Evolutionary conservation across 2,888 invertebrate genomes (phyloP).

Genomic region (Yponomeuta plumbellus): DNA sequence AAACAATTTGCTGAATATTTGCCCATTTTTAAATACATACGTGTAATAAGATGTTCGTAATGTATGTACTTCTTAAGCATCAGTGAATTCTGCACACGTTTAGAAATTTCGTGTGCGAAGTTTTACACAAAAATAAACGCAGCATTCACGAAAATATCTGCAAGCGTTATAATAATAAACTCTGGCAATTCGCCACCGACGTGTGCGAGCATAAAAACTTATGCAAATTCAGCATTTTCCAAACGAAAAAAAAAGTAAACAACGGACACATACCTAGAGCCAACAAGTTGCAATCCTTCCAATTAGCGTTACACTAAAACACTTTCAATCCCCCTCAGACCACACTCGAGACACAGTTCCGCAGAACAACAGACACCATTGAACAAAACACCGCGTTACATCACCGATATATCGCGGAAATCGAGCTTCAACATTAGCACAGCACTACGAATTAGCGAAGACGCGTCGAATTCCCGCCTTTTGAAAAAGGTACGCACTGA

Average conservation of each 20-base stretch:
- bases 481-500: not conserved
- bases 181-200: constrained; percentile 59
- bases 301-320: constrained; percentile 47
- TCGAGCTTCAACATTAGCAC: constrained; percentile 23
- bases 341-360: constrained; percentile 39
- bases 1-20: too few relatives aligned
- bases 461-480: constrained; percentile 7
- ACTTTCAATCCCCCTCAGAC: constrained; percentile 55
- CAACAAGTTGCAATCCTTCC: constrained; percentile 31
- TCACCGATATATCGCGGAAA: constrained; percentile 57
- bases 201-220: constrained; percentile 21
- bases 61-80: too few relatives aligned
- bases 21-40: not conserved
- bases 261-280: constrained; percentile 37
- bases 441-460: constrained; percentile 2
- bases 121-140: constrained; percentile 43
- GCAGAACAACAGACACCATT: constrained; percentile 41
- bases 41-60: not conserved
- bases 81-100: too few relatives aligned
- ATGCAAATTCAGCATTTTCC: constrained; percentile 5
- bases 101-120: too few relatives aligned
- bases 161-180: constrained; percentile 55
- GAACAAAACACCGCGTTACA: constrained; percentile 49
- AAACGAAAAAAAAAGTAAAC: constrained; percentile 25
- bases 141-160: constrained; percentile 52